These are phyloP conservation scores for Okapia johnstoni DNA, from an alignment of 2,113 vertebrate genomes.

Conservation along the genomic window DNA sequence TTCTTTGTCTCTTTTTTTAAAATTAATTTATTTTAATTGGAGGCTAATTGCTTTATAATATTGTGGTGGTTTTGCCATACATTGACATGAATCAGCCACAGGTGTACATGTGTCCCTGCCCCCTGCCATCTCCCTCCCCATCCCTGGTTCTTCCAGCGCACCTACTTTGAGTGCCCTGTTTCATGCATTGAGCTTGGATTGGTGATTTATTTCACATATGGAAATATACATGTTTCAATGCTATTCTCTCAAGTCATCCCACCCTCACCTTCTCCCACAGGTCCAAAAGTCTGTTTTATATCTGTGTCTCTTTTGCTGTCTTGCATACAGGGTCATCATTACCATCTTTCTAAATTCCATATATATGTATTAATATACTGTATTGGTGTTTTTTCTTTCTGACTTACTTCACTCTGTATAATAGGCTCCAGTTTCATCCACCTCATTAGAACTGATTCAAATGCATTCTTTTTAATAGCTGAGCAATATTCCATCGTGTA, in stretches of 20 bases:
- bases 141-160: not conserved
- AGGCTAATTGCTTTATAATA: not conserved
- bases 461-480: not conserved
- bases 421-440: not conserved
- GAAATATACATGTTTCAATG: not conserved
- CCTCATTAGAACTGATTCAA: not conserved
- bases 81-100: not conserved
- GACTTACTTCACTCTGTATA: not conserved
- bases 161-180: not conserved
- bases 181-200: not conserved
- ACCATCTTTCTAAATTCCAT: not conserved
- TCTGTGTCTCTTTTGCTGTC: not conserved
- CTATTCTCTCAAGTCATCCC: not conserved
- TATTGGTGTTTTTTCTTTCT: not conserved
- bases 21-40: not conserved
- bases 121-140: not conserved
- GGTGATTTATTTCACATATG: not conserved
- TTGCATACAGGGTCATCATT: not conserved
- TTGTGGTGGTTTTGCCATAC: not conserved
- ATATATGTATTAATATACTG: not conserved
- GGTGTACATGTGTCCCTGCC: not conserved
- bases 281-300: not conserved
- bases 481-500: not conserved
- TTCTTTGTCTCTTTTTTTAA: not conserved
- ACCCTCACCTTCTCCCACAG: not conserved